A percentile compares a stretch with the other conserved stretches of the same genome.
These are phyloP conservation scores for Petrophora chlorosata DNA, from an alignment of 2,888 invertebrate species.

Conservation along the genomic window DNA sequence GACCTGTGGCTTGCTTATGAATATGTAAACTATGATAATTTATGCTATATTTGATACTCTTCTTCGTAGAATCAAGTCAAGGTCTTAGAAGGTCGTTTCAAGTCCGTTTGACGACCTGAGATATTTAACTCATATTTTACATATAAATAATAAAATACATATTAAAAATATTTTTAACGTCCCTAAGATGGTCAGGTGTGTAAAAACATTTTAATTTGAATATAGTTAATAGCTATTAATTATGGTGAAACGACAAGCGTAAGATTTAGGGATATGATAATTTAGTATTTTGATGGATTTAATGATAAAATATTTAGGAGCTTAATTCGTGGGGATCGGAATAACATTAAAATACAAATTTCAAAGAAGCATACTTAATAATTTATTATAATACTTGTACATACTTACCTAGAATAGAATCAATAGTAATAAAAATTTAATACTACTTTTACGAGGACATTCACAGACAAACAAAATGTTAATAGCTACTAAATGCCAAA, in stretches of 20 bases:
- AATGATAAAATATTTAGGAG: neutral
- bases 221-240: conserved; percentile 22
- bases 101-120: conserved; percentile 30
- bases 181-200: conserved; percentile 16
- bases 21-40: neutral
- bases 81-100: conserved; percentile 29
- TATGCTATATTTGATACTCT: neutral
- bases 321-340: too few relatives aligned
- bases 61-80: conserved; percentile 30
- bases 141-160: neutral
- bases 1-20: neutral
- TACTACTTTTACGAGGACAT: neutral
- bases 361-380: neutral
- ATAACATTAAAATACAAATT: too few relatives aligned
- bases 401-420: neutral
- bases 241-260: conserved; percentile 20
- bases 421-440: conserved; percentile 5
- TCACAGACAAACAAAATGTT: conserved; percentile 10
- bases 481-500: conserved; percentile 6
- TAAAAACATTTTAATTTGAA: conserved; percentile 17
- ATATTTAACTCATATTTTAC: conserved; percentile 9
- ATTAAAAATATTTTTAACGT: conserved; percentile 4
- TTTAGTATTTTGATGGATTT: conserved; percentile 3
- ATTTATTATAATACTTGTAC: too few relatives aligned
- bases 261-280: conserved; percentile 18